These are phyloP conservation scores for Tenualosa thibaudeaui DNA, from an alignment of 2,797 vertebrate genomes.

Conservation along the genomic window DNA sequence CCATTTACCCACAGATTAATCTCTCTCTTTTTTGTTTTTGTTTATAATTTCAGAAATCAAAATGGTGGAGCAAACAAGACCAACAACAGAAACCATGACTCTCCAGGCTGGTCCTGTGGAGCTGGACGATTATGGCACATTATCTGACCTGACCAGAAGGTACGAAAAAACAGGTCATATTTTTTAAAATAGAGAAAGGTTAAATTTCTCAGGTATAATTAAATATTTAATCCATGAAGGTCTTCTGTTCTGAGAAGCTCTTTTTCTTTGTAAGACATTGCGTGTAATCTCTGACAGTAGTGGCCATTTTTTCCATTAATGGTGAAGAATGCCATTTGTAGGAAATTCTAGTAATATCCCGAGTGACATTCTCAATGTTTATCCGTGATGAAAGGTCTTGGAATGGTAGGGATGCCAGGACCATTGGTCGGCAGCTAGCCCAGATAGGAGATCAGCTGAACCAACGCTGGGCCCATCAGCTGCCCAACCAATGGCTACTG, in stretches of 20 bases:
- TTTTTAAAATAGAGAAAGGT: neutral
- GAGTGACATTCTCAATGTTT: neutral
- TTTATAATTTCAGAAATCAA: slow-evolving; percentile 58
- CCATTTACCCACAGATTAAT: slow-evolving; percentile 27
- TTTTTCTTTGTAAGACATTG: too few species aligned
- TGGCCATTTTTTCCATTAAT: too few species aligned
- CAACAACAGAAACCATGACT: slow-evolving; percentile 47
- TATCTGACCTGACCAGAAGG: slow-evolving; percentile 63
- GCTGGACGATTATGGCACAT: slow-evolving; percentile 50
- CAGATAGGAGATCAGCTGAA: slow-evolving; percentile 85
- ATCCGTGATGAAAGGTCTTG: neutral
- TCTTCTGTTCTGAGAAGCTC: neutral
- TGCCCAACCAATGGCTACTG: slow-evolving; percentile 45
- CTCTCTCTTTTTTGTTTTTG: neutral
- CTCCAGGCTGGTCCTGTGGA: slow-evolving; percentile 76
- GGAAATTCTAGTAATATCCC: neutral
- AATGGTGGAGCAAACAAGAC: slow-evolving; percentile 73
- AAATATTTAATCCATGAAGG: neutral
- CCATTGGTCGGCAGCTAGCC: slow-evolving; percentile 82
- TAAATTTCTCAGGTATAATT: too few species aligned
- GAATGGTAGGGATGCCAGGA: slow-evolving; percentile 62
- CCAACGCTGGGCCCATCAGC: slow-evolving; percentile 55
- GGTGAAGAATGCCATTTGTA: too few species aligned
- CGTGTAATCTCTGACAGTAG: too few species aligned
- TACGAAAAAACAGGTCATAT: slow-evolving; percentile 43